A percentile compares a stretch with the other conserved stretches of the same genome.
These are phyloP conservation scores for Poeciliopsis turrubarensis DNA, from an alignment of 2,113 vertebrate species.

Conservation along the genomic window DNA sequence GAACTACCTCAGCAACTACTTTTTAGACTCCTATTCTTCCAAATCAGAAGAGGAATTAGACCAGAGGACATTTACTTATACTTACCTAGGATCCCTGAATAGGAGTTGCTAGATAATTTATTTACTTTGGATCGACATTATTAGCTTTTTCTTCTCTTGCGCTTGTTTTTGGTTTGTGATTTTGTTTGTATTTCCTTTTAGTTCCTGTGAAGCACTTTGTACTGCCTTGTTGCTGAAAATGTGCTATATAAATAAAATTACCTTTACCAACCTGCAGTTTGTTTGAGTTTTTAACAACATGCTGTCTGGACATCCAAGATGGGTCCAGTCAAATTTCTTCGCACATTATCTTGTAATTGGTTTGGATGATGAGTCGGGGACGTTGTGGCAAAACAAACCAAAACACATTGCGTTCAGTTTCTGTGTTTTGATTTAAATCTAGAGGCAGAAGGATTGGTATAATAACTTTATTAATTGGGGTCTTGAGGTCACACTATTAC, in stretches of 20 bases:
- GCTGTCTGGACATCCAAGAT: background rate
- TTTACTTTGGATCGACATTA: too few relatives aligned
- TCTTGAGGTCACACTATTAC: constrained; percentile 78
- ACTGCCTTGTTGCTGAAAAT: too few relatives aligned
- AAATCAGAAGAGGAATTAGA: too few relatives aligned
- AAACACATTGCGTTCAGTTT: constrained; percentile 21
- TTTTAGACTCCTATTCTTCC: too few relatives aligned
- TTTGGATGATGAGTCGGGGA: constrained; percentile 50
- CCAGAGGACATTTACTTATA: too few relatives aligned
- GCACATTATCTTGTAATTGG: constrained; percentile 71
- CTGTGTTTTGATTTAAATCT: constrained; percentile 52
- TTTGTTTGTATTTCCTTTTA: too few relatives aligned
- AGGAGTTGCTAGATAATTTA: too few relatives aligned
- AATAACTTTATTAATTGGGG: constrained; percentile 85
- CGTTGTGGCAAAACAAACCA: constrained; percentile 57
- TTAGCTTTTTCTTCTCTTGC: too few relatives aligned
- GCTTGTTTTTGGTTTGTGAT: too few relatives aligned
- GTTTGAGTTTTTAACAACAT: background rate
- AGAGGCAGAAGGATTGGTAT: constrained; percentile 62
- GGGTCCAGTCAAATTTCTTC: constrained; percentile 12
- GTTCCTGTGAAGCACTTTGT: too few relatives aligned
- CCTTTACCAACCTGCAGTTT: background rate
- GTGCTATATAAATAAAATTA: background rate
- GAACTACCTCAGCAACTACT: too few relatives aligned
- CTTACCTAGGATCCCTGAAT: too few relatives aligned